Conservation (phyloP, 1,140 invertebrate species). For the Papilio polyxenes region DNA sequence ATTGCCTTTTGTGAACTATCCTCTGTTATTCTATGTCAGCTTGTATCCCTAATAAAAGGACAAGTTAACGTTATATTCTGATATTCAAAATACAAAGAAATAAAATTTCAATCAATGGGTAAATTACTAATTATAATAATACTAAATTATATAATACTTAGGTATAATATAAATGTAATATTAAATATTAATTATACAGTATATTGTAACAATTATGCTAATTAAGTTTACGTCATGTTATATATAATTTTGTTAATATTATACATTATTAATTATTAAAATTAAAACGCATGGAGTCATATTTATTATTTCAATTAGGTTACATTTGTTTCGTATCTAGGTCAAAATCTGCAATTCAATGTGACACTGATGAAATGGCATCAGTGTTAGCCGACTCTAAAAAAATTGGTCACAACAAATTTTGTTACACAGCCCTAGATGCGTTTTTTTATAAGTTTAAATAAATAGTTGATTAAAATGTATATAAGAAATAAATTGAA, state of each 20-base stretch:
- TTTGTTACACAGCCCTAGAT: neutral
- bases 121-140: no score
- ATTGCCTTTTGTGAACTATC: no score
- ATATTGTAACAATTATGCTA: neutral
- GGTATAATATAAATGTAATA: neutral
- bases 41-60: no score
- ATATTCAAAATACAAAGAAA: no score
- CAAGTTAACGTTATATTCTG: no score
- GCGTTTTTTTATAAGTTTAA: neutral
- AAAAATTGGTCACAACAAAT: constrained; percentile 6
- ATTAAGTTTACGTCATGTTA: neutral
- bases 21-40: no score
- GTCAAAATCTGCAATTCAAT: constrained; percentile 19
- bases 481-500: constrained; percentile 21
- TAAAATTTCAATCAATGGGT: no score
- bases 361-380: constrained; percentile 24
- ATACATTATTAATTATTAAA: constrained; percentile 9
- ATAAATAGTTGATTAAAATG: constrained; percentile 15
- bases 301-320: constrained; percentile 15
- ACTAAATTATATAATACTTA: no score
- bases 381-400: constrained; percentile 7
- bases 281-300: neutral
- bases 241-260: constrained; percentile 5
- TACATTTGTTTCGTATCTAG: constrained; percentile 11
- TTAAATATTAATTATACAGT: neutral